Percentiles rank a stretch among this genome's conserved stretches.
phyloP scores from a whole-genome alignment of 2,113 vertebrate genomes.

The Cololabis saira region DNA sequence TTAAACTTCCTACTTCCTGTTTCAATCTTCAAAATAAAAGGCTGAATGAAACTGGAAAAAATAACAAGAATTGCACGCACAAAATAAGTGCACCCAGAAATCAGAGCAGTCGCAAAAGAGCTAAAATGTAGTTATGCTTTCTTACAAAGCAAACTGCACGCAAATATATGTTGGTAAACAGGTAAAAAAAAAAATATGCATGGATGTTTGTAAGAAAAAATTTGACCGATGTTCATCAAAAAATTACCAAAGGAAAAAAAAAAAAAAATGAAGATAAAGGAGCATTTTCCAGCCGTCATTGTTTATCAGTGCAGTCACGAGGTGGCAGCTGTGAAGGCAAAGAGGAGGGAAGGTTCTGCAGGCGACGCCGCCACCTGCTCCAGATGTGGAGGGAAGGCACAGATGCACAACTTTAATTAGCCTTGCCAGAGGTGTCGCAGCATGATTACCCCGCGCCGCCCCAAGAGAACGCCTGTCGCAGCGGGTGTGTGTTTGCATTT shows the following conservation, averaged over 20 bases:
- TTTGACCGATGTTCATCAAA: too few species aligned
- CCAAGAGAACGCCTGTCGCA: constrained; percentile 46
- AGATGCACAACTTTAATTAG: constrained; percentile 78
- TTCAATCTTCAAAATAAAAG: too few species aligned
- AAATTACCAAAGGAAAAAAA: not conserved
- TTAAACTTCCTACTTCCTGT: too few species aligned
- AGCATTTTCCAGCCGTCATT: constrained; percentile 37
- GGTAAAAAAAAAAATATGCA: too few species aligned
- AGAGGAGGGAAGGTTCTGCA: constrained; percentile 7
- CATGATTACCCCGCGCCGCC: constrained; percentile 67
- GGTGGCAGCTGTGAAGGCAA: constrained; percentile 5
- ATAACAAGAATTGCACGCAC: too few species aligned
- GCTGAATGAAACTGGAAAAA: too few species aligned
- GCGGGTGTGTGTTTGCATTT: constrained; percentile 43
- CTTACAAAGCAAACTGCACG: too few species aligned
- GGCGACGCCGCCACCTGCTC: constrained; percentile 66
- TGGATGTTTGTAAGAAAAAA: too few species aligned
- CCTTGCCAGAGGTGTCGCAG: constrained; percentile 70
- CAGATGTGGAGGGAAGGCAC: constrained; percentile 70
- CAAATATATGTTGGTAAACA: too few species aligned
- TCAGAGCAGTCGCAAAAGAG: too few species aligned
- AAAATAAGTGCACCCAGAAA: too few species aligned
- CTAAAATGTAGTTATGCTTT: too few species aligned
- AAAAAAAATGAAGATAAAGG: not conserved
- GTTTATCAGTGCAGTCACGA: constrained; percentile 53